Evolutionary conservation across 2,113 vertebrate species (phyloP).

Genomic region (Phoxinus phoxinus): DNA sequence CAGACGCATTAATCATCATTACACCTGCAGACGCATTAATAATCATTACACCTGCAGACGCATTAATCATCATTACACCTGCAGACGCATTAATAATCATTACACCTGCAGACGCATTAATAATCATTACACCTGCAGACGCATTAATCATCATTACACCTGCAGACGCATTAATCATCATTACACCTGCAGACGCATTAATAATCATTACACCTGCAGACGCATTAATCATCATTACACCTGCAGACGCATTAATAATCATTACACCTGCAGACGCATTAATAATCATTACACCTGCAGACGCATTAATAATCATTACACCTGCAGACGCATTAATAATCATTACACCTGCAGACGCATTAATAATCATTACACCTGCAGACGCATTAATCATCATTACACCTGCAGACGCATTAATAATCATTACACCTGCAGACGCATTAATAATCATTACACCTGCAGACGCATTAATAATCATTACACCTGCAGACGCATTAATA

Average conservation of each 20-base stretch:
- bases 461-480: too few relatives aligned
- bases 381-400: too few relatives aligned
- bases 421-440: constrained; percentile 90
- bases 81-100: too few relatives aligned
- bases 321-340: too few relatives aligned
- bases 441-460: constrained; percentile 96
- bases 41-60: constrained; percentile 90
- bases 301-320: too few relatives aligned
- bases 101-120: constrained; percentile 89
- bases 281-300: constrained; percentile 91
- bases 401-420: too few relatives aligned
- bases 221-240: too few relatives aligned
- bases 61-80: too few relatives aligned
- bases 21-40: constrained; percentile 87
- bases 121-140: constrained; percentile 90
- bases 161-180: too few relatives aligned
- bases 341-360: constrained; percentile 90
- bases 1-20: too few relatives aligned
- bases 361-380: constrained; percentile 94
- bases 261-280: constrained; percentile 90
- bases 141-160: too few relatives aligned
- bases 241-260: too few relatives aligned
- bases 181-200: constrained; percentile 91
- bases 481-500: constrained; percentile 87
- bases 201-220: constrained; percentile 90